phyloP scores from a whole-genome alignment of 2,888 invertebrate genomes.

The Cloeon dipterum region DNA sequence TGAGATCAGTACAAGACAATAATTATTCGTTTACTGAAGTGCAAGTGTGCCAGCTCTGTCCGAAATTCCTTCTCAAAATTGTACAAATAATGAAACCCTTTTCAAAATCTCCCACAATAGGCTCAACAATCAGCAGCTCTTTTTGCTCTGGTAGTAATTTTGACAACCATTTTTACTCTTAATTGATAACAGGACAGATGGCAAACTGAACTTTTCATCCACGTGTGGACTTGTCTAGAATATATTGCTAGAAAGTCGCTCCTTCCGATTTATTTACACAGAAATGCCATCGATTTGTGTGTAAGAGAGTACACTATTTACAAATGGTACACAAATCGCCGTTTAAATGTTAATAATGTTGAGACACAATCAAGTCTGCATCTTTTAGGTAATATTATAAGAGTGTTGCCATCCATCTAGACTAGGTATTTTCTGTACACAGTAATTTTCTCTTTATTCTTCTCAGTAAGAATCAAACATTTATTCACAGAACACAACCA shows the following conservation, averaged over 20 bases:
- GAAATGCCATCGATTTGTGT: not conserved
- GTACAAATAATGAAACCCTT: too few relatives aligned
- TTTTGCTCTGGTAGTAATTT: too few relatives aligned
- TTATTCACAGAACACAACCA: not conserved
- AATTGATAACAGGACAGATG: not conserved
- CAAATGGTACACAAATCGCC: not conserved
- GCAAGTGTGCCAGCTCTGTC: not conserved
- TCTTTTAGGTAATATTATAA: too few relatives aligned
- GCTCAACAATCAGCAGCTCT: too few relatives aligned
- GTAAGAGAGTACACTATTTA: not conserved
- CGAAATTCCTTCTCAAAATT: not conserved
- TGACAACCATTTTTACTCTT: not conserved
- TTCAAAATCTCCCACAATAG: too few relatives aligned
- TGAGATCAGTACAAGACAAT: too few relatives aligned
- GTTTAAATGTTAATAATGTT: not conserved
- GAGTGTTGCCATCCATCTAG: not conserved
- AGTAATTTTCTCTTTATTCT: too few relatives aligned
- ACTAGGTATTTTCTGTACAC: conserved; percentile 1
- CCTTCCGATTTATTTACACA: not conserved
- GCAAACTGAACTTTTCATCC: not conserved
- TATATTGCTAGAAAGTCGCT: too few relatives aligned
- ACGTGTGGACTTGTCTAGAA: not conserved
- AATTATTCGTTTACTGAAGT: too few relatives aligned
- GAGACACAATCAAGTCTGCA: not conserved
- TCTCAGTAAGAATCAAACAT: conserved; percentile 2